Evolutionary conservation across 2,113 vertebrate species (phyloP), one percentile per base, ranked within the genome.

Genomic region (Cebidichthys violaceus): DNA sequence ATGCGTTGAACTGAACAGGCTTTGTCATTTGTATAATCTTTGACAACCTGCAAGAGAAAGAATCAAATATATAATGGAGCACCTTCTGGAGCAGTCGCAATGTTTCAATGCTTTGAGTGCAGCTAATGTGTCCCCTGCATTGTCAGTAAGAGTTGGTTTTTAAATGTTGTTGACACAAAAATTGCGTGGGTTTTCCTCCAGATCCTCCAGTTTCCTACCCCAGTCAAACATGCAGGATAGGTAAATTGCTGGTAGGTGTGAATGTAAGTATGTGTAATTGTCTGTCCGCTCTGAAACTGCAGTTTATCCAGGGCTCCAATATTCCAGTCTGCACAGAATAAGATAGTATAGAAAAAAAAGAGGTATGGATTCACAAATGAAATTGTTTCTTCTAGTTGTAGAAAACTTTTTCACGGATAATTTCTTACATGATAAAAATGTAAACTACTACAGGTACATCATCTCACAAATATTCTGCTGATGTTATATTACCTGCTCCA

Each of bases 61-160:
- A 78, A 86, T 87, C 20, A 83, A 74, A 86, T 86, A 75, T 85
- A 77, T 73, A 87, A 76, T 8, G 29, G 27, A 31, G 72, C 60
- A 57, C 35, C 79, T 82, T 79, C 81, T 70, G 82, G 47, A 65
- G 41, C 33, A 73, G 50, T 27, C 43, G 64, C 52, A 27, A 33
- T 83, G 67, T 65, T 87, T 64, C 69, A 50, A 2, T 57, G 65
- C 71, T 77, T 75, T 66, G 57, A 83, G 61, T 43, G 65, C 33
- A 54, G 54, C 70, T 87, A 75, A 86, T 85, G 84, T 88, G 73
- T 77, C 79, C 57, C 66, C 70, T 27, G 61, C 55, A 73, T 72
- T 75, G 83, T 85, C 86, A 77, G 59, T 79, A 61, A 52, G 60
- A 33, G 62, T 78, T 76, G 60, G 24, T 52, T 43, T 81, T 66